Percentiles rank a stretch among this genome's conserved stretches.
Conservation (phyloP, 2,888 invertebrate genomes). For the Eucera pruinosa region DNA sequence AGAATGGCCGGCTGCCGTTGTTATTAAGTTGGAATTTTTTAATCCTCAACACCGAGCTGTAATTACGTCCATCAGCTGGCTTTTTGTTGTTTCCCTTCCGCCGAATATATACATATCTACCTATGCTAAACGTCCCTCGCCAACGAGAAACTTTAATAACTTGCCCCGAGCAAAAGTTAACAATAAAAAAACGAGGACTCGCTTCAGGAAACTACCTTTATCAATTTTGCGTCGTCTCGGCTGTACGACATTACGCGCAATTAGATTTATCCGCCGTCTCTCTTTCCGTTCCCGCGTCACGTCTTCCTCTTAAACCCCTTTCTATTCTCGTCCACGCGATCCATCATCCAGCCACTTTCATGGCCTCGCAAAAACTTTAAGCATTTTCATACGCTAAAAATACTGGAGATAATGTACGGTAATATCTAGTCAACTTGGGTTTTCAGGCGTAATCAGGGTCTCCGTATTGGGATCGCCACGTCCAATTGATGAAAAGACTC, state of each 20-base stretch:
- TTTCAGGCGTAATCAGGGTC: no score
- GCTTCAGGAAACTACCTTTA: no score
- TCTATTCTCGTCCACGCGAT: background rate
- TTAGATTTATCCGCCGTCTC: slow-evolving; percentile 2
- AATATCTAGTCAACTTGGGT: no score
- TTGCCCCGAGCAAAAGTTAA: no score
- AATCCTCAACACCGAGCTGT: slow-evolving; percentile 41
- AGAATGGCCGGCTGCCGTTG: slow-evolving; percentile 49
- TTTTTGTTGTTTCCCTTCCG: background rate
- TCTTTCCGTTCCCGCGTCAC: background rate
- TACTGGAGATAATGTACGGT: no score
- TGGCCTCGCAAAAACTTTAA: no score
- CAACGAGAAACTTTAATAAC: slow-evolving; percentile 1
- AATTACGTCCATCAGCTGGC: slow-evolving; percentile 34
- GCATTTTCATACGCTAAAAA: no score
- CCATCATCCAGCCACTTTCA: background rate
- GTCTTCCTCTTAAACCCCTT: background rate
- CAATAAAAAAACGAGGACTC: no score
- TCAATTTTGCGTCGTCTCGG: no score
- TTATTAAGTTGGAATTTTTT: slow-evolving; percentile 60
- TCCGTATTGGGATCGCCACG: no score
- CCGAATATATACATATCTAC: no score
- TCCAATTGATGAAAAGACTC: no score
- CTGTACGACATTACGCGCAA: background rate
- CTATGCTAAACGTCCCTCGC: background rate